Conservation (phyloP, 2,113 vertebrate species). For the Campylorhamphus procurvoides region DNA sequence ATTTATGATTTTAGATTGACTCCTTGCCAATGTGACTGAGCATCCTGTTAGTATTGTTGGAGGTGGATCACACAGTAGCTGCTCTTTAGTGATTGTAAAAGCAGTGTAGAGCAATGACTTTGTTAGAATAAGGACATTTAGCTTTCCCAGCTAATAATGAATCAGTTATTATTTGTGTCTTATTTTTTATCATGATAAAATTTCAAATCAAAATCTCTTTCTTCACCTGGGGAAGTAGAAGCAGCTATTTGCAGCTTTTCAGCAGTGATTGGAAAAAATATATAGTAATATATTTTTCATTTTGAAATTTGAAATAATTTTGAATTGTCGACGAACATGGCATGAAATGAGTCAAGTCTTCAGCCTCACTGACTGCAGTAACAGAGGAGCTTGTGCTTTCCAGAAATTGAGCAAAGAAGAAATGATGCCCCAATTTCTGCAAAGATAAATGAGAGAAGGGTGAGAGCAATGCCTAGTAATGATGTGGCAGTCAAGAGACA, state of each 20-base stretch:
- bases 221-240: not conserved
- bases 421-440: not conserved
- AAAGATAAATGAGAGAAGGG: not conserved
- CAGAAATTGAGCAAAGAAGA: not conserved
- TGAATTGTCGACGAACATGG: not conserved
- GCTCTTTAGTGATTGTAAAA: not conserved
- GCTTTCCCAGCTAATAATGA: not conserved
- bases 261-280: not conserved
- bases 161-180: too few relatives aligned
- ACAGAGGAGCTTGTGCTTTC: not conserved
- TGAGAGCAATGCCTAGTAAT: not conserved
- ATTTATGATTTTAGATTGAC: not conserved
- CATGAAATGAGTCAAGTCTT: not conserved
- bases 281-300: not conserved
- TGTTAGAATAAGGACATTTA: not conserved
- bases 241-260: not conserved
- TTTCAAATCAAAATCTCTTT: not conserved
- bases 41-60: not conserved
- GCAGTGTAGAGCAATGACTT: not conserved
- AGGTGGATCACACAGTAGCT: not conserved
- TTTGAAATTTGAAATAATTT: not conserved
- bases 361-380: not conserved
- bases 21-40: not conserved
- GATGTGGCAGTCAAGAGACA: not conserved
- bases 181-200: not conserved